Percentiles rank a stretch among this genome's conserved stretches.
phyloP scores from a whole-genome alignment of 2,797 vertebrate genomes.

The Okamejei kenojei region DNA sequence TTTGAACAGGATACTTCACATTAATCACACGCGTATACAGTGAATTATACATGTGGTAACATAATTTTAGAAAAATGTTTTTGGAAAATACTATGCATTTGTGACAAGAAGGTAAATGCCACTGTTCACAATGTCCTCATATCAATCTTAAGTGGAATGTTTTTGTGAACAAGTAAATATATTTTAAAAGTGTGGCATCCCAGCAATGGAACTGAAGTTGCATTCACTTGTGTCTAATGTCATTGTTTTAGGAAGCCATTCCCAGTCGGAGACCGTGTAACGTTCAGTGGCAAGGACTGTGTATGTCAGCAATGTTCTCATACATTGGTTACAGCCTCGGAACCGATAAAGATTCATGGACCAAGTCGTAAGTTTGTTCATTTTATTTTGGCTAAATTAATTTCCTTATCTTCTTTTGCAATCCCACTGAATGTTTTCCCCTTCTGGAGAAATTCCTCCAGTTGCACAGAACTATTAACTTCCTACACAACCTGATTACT shows the following conservation, averaged over 20 bases:
- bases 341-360: constrained; percentile 94
- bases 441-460: background rate
- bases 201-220: background rate
- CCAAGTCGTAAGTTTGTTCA: constrained; percentile 80
- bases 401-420: background rate
- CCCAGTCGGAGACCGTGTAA: constrained; percentile 95
- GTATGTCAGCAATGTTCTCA: constrained; percentile 94
- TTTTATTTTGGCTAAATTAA: background rate
- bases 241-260: constrained; percentile 76
- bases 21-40: background rate
- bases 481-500: background rate
- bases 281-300: constrained; percentile 92
- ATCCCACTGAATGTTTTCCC: background rate
- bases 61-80: background rate
- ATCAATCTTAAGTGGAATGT: background rate
- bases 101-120: background rate
- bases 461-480: background rate
- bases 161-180: background rate
- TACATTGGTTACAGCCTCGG: constrained; percentile 73
- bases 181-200: background rate
- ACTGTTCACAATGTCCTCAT: background rate
- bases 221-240: background rate
- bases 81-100: background rate
- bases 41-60: background rate
- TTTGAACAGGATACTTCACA: no score